These are phyloP conservation scores for Stenopsyche tienmushanensis DNA, from an alignment of 1,140 invertebrate species.

Conservation along the genomic window DNA sequence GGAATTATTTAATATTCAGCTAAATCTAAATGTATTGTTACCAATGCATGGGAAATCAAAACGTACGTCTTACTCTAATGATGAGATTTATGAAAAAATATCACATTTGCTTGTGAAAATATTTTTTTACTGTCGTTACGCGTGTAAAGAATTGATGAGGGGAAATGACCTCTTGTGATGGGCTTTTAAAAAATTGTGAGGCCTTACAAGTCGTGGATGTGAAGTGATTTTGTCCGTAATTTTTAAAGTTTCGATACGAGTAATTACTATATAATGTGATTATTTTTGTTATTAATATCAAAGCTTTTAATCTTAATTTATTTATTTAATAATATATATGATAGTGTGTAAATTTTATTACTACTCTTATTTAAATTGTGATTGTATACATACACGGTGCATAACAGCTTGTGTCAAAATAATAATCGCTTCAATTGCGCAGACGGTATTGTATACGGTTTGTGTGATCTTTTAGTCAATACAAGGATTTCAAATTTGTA, in stretches of 20 bases:
- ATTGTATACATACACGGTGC: constrained; percentile 16
- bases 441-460: neutral
- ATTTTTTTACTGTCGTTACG: too few species aligned
- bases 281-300: constrained; percentile 22
- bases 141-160: too few species aligned
- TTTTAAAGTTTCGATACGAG: constrained; percentile 13
- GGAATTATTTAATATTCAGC: too few species aligned
- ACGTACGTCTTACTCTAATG: too few species aligned
- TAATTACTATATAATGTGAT: constrained; percentile 2
- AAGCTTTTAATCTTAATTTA: constrained; percentile 28
- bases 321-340: constrained; percentile 8
- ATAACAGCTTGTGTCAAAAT: constrained; percentile 29
- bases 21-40: too few species aligned
- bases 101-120: too few species aligned
- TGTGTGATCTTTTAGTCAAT: constrained; percentile 21
- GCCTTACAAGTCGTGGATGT: constrained; percentile 5
- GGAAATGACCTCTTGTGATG: neutral
- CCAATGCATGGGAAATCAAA: too few species aligned
- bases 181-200: constrained; percentile 13
- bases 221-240: constrained; percentile 17
- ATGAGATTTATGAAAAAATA: too few species aligned
- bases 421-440: constrained; percentile 16
- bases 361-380: constrained; percentile 19
- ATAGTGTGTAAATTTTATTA: constrained; percentile 8
- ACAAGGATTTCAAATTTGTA: constrained; percentile 14